Percentiles rank a stretch among this genome's conserved stretches.
Evolutionary conservation across 2,888 invertebrate species (phyloP).

Genomic region (Ennomos erosarius): DNA sequence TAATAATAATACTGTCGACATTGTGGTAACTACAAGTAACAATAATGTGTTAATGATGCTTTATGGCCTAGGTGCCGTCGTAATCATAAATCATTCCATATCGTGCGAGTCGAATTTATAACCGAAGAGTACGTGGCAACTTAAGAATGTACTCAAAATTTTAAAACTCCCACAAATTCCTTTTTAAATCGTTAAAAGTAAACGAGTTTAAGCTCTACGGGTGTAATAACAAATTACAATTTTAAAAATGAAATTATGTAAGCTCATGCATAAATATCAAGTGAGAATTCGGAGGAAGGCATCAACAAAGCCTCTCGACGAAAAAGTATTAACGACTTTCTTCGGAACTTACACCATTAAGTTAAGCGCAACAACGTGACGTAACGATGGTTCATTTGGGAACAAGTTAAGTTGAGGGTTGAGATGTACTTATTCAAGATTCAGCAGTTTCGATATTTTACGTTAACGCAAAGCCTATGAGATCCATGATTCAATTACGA

Average conservation of each 20-base stretch:
- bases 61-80: background rate
- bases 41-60: too few relatives aligned
- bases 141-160: slow-evolving; percentile 4
- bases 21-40: too few relatives aligned
- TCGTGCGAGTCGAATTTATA: too few relatives aligned
- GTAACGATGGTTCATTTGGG: slow-evolving; percentile 47
- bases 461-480: too few relatives aligned
- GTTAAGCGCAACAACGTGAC: slow-evolving; percentile 49
- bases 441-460: too few relatives aligned
- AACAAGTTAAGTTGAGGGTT: too few relatives aligned
- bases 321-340: slow-evolving; percentile 45
- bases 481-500: too few relatives aligned
- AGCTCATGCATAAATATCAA: slow-evolving; percentile 42
- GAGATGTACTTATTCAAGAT: too few relatives aligned
- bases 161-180: slow-evolving; percentile 5
- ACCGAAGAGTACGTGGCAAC: background rate
- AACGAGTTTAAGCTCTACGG: slow-evolving; percentile 24
- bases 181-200: background rate
- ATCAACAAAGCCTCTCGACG: slow-evolving; percentile 38
- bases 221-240: slow-evolving; percentile 30
- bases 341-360: slow-evolving; percentile 52
- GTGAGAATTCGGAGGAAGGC: slow-evolving; percentile 30
- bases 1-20: too few relatives aligned
- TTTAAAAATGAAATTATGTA: slow-evolving; percentile 31
- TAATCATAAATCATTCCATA: background rate